Conservation (phyloP, 2,888 invertebrate genomes). For the Stenodera caucasica region DNA sequence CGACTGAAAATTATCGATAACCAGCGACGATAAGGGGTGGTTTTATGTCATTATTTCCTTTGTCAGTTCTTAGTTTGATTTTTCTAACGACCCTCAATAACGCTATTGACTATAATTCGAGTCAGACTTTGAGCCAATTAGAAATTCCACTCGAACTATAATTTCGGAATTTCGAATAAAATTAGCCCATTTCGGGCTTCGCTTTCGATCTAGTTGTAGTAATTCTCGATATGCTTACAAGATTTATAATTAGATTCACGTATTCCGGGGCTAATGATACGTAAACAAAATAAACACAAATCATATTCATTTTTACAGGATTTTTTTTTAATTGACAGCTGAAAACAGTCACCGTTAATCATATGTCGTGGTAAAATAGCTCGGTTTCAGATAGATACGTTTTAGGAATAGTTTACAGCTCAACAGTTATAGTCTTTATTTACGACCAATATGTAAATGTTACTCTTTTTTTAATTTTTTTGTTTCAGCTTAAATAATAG, state of each 20-base stretch:
- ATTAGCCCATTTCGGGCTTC: no score
- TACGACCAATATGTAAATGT: constrained; percentile 35
- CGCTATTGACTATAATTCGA: no score
- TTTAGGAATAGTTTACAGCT: constrained; percentile 35
- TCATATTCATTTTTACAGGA: no score
- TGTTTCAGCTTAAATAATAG: constrained; percentile 16
- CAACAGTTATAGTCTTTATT: constrained; percentile 38
- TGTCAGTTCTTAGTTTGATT: no score
- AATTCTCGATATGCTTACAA: no score
- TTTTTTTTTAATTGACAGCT: not conserved
- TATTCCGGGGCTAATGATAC: not conserved
- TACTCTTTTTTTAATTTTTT: constrained; percentile 28
- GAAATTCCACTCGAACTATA: no score
- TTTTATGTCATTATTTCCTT: no score
- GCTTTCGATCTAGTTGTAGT: no score
- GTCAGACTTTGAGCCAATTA: no score
- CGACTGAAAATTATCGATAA: not conserved
- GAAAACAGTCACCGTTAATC: not conserved
- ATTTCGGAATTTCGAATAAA: no score
- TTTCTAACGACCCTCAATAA: no score
- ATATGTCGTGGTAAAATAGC: not conserved
- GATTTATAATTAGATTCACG: no score
- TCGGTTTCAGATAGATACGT: constrained; percentile 33
- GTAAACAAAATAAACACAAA: not conserved
- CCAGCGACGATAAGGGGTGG: not conserved